These are phyloP conservation scores for Labeo calbasu DNA, from an alignment of 2,797 vertebrate genomes.

Conservation along the genomic window DNA sequence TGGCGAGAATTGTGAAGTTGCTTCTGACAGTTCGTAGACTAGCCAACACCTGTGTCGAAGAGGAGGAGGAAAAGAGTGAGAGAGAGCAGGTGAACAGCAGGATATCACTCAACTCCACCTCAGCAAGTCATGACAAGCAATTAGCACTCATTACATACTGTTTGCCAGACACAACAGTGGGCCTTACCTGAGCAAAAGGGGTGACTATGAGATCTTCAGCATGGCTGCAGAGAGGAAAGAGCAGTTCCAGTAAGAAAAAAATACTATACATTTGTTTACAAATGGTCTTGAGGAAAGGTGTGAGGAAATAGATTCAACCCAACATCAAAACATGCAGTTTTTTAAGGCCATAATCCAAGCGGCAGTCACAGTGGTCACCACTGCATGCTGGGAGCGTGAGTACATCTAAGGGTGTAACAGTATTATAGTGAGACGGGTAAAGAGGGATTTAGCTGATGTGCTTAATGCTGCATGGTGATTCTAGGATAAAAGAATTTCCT, in stretches of 20 bases:
- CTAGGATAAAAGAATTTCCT: conserved; percentile 18
- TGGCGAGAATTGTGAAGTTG: conserved; percentile 96
- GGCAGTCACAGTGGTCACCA: neutral
- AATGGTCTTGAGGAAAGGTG: neutral
- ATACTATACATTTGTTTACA: neutral
- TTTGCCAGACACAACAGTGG: conserved; percentile 17
- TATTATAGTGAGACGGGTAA: conserved; percentile 20
- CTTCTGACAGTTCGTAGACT: conserved; percentile 94
- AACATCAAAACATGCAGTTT: conserved; percentile 9
- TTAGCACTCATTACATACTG: conserved; percentile 41
- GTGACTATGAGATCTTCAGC: conserved; percentile 95
- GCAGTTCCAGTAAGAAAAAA: conserved; percentile 14
- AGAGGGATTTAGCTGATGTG: conserved; percentile 42
- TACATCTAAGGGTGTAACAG: conserved; percentile 7
- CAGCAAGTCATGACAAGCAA: conserved; percentile 35
- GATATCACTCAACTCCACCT: conserved; percentile 10
- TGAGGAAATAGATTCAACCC: conserved; percentile 26
- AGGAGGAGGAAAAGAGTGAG: conserved; percentile 37
- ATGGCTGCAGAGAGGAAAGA: conserved; percentile 75
- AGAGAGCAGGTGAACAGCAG: conserved; percentile 20
- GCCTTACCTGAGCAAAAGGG: conserved; percentile 91
- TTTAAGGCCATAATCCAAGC: conserved; percentile 35
- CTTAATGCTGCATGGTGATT: conserved; percentile 39
- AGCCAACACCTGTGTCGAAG: conserved; percentile 85
- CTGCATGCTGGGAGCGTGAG: neutral